Conservation (phyloP, 2,797 vertebrate species). For the Holocentrus rufus region DNA sequence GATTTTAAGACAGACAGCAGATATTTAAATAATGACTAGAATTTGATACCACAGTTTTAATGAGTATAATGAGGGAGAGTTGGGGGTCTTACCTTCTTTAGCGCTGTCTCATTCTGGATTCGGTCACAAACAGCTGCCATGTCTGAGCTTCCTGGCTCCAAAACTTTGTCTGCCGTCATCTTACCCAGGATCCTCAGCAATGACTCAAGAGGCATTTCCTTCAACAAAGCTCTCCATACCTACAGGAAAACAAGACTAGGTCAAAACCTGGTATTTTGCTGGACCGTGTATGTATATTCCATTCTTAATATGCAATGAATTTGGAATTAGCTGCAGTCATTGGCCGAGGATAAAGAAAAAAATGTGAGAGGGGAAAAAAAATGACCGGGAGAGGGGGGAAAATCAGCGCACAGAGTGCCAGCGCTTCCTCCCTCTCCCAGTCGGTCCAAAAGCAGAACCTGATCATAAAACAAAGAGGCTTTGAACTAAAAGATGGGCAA, state of each 20-base stretch:
- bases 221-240: conserved; percentile 92
- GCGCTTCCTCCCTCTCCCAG: no score
- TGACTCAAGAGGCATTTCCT: conserved; percentile 89
- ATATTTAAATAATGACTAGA: background rate
- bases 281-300: no score
- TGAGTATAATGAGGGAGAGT: background rate
- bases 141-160: conserved; percentile 86
- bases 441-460: no score
- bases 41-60: background rate
- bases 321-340: no score
- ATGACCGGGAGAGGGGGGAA: no score
- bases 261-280: no score
- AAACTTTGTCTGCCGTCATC: conserved; percentile 88
- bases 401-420: no score
- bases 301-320: no score
- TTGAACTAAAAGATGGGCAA: no score
- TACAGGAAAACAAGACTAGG: conserved; percentile 47
- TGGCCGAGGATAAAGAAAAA: no score
- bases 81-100: conserved; percentile 85
- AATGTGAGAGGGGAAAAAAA: background rate
- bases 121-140: conserved; percentile 88
- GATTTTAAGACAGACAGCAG: conserved; percentile 17
- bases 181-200: conserved; percentile 88
- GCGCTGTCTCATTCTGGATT: conserved; percentile 84
- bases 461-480: background rate